phyloP scores from a whole-genome alignment of 2,113 vertebrate genomes.

The Ursus arctos region DNA sequence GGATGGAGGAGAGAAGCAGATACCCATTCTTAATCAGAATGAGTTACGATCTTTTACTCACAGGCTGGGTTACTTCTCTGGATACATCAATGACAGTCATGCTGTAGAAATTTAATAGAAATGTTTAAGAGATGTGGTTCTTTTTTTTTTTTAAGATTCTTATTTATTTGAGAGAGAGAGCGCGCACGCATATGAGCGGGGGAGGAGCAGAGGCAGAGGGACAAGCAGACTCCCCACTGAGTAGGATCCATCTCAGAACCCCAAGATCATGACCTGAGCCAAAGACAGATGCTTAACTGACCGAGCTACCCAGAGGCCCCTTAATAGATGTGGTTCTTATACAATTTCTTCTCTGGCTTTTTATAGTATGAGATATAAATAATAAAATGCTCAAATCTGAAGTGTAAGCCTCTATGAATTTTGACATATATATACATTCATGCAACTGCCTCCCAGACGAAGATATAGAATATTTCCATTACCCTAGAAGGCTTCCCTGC shows the following conservation, averaged over 20 bases:
- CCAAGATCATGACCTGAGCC: neutral
- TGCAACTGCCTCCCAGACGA: slow-evolving; percentile 30
- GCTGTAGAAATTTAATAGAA: slow-evolving; percentile 11
- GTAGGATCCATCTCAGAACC: neutral
- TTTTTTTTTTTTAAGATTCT: neutral
- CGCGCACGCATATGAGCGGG: neutral
- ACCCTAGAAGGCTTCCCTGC: neutral
- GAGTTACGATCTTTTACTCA: neutral
- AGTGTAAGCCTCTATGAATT: neutral
- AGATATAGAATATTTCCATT: neutral
- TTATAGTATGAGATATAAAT: neutral
- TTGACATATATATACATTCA: neutral
- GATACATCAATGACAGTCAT: neutral
- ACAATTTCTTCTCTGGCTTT: slow-evolving; percentile 47
- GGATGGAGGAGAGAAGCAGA: neutral
- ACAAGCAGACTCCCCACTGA: neutral
- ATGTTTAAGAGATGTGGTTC: slow-evolving; percentile 14
- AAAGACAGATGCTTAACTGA: neutral
- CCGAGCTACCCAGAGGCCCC: neutral
- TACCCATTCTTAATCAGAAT: slow-evolving; percentile 5
- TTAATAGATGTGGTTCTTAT: neutral
- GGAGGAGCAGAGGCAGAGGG: neutral
- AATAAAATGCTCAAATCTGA: slow-evolving; percentile 31
- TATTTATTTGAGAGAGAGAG: neutral
- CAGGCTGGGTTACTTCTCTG: neutral